Evolutionary conservation across 2,113 vertebrate genomes (phyloP).

Genomic region (Rattus norvegicus): GRCr8 NC_086024.1:113047001-113047500

Average conservation of each 20-base stretch:
- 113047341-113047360: too few relatives aligned
- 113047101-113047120: neutral
- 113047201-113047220: too few relatives aligned
- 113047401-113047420: too few relatives aligned
- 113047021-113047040: slow-evolving; percentile 14
- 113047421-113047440: neutral
- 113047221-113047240: too few relatives aligned
- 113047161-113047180: too few relatives aligned
- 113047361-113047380: too few relatives aligned
- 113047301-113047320: neutral
- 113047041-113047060: neutral
- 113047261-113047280: too few relatives aligned
- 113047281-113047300: neutral
- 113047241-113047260: neutral
- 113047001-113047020: neutral
- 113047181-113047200: neutral
- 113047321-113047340: too few relatives aligned
- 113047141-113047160: neutral
- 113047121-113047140: neutral
- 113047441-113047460: neutral
- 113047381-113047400: neutral
- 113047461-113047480: neutral
- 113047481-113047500: neutral
- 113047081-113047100: neutral
- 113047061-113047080: neutral